These are phyloP conservation scores for Coccyzus lansbergi DNA, from an alignment of 2,797 vertebrate genomes.

Conservation along the genomic window DNA sequence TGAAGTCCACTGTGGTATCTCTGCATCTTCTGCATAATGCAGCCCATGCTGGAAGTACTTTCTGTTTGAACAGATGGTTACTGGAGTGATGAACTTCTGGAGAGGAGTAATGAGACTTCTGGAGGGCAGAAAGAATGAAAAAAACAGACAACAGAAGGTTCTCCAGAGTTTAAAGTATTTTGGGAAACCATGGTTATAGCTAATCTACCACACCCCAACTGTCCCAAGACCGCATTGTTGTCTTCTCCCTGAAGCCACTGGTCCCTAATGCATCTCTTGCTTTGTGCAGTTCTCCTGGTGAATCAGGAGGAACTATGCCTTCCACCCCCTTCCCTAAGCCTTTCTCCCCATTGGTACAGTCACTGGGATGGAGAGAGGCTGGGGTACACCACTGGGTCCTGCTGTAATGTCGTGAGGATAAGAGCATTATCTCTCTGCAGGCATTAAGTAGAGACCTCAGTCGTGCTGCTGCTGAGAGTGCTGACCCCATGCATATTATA, in stretches of 20 bases:
- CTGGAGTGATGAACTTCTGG: not conserved
- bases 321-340: accelerated
- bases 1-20: not conserved
- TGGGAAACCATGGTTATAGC: not conserved
- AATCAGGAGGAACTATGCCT: not conserved
- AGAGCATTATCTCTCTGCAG: too few species aligned
- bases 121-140: not conserved
- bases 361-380: not conserved
- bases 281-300: not conserved
- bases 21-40: not conserved
- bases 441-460: not conserved
- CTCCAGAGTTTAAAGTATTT: not conserved
- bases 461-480: not conserved
- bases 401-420: not conserved
- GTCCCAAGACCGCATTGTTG: not conserved
- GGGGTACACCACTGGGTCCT: not conserved
- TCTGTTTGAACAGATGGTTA: not conserved
- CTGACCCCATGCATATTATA: not conserved
- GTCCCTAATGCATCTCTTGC: not conserved
- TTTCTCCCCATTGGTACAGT: accelerated
- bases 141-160: not conserved
- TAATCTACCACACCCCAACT: not conserved
- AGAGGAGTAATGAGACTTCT: not conserved
- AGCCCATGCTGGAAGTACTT: not conserved
- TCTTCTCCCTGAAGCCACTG: not conserved